Evolutionary conservation across 2,797 vertebrate genomes (phyloP).

Genomic region (Urocyon cinereoargenteus): DNA sequence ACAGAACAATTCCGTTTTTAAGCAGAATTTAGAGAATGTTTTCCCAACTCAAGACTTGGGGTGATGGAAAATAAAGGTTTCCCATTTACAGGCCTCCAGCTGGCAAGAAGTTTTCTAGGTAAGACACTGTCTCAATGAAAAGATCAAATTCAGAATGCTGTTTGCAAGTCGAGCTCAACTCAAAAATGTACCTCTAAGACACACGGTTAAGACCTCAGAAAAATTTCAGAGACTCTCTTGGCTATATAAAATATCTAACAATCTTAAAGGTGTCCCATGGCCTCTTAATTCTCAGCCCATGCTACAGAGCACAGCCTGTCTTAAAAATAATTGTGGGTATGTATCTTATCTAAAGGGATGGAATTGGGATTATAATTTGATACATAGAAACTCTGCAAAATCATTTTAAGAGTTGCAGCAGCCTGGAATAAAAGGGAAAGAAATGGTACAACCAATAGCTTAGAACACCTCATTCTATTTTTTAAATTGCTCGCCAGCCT

Average conservation of each 20-base stretch:
- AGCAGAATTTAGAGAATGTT: not conserved
- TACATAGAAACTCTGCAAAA: not conserved
- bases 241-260: not conserved
- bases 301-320: not conserved
- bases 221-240: not conserved
- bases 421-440: not conserved
- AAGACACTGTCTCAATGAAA: not conserved
- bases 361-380: not conserved
- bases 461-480: not conserved
- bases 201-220: not conserved
- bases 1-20: not conserved
- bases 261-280: not conserved
- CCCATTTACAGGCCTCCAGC: not conserved
- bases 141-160: not conserved
- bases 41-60: not conserved
- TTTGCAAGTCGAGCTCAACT: slow-evolving; percentile 24
- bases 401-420: not conserved
- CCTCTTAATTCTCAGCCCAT: not conserved
- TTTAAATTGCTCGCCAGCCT: not conserved
- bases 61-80: slow-evolving; percentile 19
- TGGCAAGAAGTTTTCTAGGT: not conserved
- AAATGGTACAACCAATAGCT: not conserved
- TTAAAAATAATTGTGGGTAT: not conserved
- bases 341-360: not conserved
- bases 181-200: not conserved